Evolutionary conservation across 1,140 invertebrate species (phyloP).

Genomic region (Odontomachus brunneus): DNA sequence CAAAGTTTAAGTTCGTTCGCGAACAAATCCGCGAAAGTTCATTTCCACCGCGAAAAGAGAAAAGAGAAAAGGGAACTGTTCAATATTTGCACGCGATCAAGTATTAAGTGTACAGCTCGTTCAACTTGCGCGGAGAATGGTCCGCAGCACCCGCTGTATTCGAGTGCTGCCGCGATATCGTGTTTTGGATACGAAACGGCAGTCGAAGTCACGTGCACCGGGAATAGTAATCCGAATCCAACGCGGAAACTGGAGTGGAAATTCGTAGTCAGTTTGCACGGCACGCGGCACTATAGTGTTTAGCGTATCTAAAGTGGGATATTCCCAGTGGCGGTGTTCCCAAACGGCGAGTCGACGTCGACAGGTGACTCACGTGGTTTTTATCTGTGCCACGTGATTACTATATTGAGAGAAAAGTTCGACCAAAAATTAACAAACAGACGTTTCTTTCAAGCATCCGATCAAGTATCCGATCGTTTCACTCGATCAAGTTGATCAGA

Average conservation of each 20-base stretch:
- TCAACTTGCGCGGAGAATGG: not conserved
- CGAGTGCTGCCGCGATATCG: not conserved
- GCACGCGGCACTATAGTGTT: no score
- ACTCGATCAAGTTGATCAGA: no score
- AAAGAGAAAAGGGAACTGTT: not conserved
- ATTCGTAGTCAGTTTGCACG: not conserved
- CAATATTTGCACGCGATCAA: not conserved
- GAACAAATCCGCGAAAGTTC: not conserved
- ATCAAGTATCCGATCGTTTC: no score
- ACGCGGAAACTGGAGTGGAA: not conserved
- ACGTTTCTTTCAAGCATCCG: no score
- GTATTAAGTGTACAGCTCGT: not conserved
- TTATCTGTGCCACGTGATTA: no score
- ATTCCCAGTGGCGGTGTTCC: no score
- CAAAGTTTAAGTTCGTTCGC: conserved; percentile 2
- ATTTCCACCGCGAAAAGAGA: not conserved
- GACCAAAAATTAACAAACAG: no score
- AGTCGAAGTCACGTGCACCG: not conserved
- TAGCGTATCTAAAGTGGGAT: no score
- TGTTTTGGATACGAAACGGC: not conserved
- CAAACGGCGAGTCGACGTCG: no score
- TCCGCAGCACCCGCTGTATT: not conserved
- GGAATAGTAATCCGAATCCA: conserved; percentile 7
- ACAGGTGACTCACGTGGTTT: no score
- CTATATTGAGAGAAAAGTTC: no score